These are phyloP conservation scores for Varanus salvator DNA, from an alignment of 2,113 vertebrate genomes.

Conservation along the genomic window DNA sequence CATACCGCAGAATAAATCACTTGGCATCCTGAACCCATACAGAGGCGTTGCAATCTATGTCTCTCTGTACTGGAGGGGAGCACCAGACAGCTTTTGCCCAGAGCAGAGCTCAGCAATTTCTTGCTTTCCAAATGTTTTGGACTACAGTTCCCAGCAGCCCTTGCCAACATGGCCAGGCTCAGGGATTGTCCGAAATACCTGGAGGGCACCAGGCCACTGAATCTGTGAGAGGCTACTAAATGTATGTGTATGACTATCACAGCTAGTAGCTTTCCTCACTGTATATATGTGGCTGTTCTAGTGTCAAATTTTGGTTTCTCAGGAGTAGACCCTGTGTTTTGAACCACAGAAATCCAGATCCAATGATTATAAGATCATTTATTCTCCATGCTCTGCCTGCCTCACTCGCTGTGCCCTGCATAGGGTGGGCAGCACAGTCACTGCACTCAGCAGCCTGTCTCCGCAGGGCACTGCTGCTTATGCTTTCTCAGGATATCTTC, in stretches of 20 bases:
- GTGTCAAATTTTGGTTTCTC: background rate
- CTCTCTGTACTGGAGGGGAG: background rate
- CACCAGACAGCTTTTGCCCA: constrained; percentile 5
- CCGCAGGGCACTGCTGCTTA: background rate
- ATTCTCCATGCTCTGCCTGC: background rate
- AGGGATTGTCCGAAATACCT: too few relatives aligned
- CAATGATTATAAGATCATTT: too few relatives aligned
- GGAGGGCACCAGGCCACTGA: too few relatives aligned
- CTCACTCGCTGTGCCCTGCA: background rate
- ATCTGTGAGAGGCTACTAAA: background rate
- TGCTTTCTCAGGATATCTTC: constrained; percentile 85
- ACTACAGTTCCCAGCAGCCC: too few relatives aligned
- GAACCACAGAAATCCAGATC: too few relatives aligned
- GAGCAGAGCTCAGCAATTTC: too few relatives aligned
- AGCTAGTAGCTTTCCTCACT: background rate
- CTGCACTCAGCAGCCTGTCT: too few relatives aligned
- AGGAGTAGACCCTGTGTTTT: background rate
- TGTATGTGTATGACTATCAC: too few relatives aligned
- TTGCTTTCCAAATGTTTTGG: too few relatives aligned
- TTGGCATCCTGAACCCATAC: background rate
- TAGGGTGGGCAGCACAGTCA: too few relatives aligned
- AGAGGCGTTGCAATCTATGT: background rate
- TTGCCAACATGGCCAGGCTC: too few relatives aligned
- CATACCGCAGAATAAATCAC: constrained; percentile 17
- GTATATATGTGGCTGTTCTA: background rate